Conservation (phyloP, 2,888 invertebrate genomes). For the Phalera bucephala region DNA sequence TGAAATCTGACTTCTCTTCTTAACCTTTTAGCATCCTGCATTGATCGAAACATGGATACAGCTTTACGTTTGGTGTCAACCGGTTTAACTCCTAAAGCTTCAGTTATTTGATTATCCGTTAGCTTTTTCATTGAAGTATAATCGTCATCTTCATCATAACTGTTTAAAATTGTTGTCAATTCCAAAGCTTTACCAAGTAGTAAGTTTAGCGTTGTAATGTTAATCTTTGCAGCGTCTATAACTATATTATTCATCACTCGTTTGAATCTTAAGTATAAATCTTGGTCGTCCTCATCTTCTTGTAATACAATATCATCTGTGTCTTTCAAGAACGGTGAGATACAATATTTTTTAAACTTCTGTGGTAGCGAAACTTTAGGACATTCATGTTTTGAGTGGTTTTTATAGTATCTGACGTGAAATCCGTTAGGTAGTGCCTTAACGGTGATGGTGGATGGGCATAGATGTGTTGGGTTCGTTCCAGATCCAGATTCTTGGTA, state of each 20-base stretch:
- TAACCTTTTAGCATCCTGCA: too few species aligned
- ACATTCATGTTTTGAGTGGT: conserved; percentile 45
- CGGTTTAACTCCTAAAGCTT: conserved; percentile 27
- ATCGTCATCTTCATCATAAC: conserved; percentile 30
- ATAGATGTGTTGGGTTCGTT: conserved; percentile 28
- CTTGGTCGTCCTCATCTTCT: conserved; percentile 21
- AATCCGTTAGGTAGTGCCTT: conserved; percentile 48
- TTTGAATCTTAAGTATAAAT: conserved; percentile 50
- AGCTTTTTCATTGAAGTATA: conserved; percentile 12
- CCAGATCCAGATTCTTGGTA: conserved; percentile 15
- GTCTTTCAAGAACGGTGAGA: conserved; percentile 35
- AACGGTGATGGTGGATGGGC: conserved; percentile 48
- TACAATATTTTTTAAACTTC: conserved; percentile 39
- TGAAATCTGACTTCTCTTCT: too few species aligned
- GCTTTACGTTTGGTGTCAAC: conserved; percentile 26
- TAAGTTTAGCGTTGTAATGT: conserved; percentile 35
- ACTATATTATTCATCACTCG: conserved; percentile 46
- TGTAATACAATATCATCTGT: conserved; percentile 16
- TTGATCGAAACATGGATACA: too few species aligned
- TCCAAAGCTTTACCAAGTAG: conserved; percentile 51
- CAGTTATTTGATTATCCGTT: conserved; percentile 39
- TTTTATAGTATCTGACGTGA: conserved; percentile 51
- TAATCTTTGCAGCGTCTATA: conserved; percentile 40
- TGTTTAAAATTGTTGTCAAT: conserved; percentile 47
- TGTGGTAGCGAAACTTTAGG: conserved; percentile 27